Percentiles rank a stretch among this genome's conserved stretches.
Conservation (phyloP, 2,888 invertebrate genomes). For the Quadriops clusia region DNA sequence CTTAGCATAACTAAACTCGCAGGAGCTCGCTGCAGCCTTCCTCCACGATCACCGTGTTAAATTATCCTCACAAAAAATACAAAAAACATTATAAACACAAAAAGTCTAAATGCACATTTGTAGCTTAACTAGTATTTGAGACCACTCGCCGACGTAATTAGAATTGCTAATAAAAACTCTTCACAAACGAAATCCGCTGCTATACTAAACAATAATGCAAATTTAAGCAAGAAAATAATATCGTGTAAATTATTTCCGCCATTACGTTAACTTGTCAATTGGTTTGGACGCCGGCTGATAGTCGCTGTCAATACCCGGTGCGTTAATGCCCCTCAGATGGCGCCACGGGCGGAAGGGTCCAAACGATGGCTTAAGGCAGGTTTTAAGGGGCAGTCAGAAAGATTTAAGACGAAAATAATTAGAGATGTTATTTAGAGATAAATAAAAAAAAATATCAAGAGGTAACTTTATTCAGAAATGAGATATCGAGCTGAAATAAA, state of each 20-base stretch:
- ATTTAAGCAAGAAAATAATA: slow-evolving; percentile 32
- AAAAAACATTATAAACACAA: slow-evolving; percentile 27
- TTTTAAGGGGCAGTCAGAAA: no score
- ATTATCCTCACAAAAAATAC: slow-evolving; percentile 27
- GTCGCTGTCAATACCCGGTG: no score
- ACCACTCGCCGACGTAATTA: slow-evolving; percentile 18
- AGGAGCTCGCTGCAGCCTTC: slow-evolving; percentile 9
- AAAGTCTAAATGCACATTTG: slow-evolving; percentile 24
- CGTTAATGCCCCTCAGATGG: no score
- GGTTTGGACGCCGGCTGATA: no score
- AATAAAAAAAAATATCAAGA: no score
- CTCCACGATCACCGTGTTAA: slow-evolving; percentile 15
- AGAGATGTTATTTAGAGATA: no score
- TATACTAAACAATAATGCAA: slow-evolving; percentile 26
- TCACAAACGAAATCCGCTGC: slow-evolving; percentile 19
- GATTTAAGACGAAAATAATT: no score
- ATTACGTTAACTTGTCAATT: no score
- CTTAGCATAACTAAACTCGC: slow-evolving; percentile 32
- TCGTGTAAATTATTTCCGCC: slow-evolving; percentile 37
- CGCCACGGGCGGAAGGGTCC: no score
- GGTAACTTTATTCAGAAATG: no score
- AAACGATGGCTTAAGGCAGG: no score
- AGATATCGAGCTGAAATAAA: no score
- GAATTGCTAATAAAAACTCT: slow-evolving; percentile 11
- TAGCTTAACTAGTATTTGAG: slow-evolving; percentile 18